Percentiles rank a stretch among this genome's conserved stretches.
These are phyloP conservation scores for Masnerella sp. DNA, from an alignment of 2,888 invertebrate species.

Conservation along the genomic window DNA sequence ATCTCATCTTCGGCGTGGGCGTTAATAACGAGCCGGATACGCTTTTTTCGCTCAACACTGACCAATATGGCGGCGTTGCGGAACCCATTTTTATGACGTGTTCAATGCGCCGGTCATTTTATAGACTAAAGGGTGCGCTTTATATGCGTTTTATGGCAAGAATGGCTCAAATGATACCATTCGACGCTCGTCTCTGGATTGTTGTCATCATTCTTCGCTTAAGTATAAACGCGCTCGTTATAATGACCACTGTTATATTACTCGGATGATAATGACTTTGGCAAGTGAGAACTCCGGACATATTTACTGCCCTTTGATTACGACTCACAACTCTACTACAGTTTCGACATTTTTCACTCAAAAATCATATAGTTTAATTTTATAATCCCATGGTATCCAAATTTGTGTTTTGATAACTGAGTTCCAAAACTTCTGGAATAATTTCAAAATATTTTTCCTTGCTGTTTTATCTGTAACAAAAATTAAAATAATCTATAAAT, in stretches of 20 bases:
- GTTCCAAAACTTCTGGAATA: too few relatives aligned
- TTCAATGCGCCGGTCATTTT: slow-evolving; percentile 49
- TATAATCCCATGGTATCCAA: too few relatives aligned
- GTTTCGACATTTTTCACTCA: too few relatives aligned
- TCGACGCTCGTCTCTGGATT: slow-evolving; percentile 12
- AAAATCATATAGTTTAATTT: too few relatives aligned
- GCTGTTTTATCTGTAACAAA: too few relatives aligned
- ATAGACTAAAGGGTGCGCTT: slow-evolving; percentile 45
- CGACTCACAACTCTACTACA: too few relatives aligned
- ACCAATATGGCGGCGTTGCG: slow-evolving; percentile 28
- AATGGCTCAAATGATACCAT: slow-evolving; percentile 35
- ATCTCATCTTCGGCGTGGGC: slow-evolving; percentile 51
- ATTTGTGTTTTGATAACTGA: too few relatives aligned
- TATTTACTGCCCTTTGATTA: too few relatives aligned
- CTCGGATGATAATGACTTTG: background rate
- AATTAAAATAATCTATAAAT: too few relatives aligned
- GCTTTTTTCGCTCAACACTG: slow-evolving; percentile 15
- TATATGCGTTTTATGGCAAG: slow-evolving; percentile 47
- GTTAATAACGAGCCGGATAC: slow-evolving; percentile 46
- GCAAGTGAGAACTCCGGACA: too few relatives aligned
- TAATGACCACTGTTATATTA: slow-evolving; percentile 8
- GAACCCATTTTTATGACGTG: slow-evolving; percentile 44
- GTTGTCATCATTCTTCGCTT: slow-evolving; percentile 36
- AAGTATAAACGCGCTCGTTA: slow-evolving; percentile 31
- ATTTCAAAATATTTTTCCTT: too few relatives aligned